Base-by-base conservation (phyloP, 2,113 vertebrate genomes). In the Dolichallabes microphthalmus region DNA sequence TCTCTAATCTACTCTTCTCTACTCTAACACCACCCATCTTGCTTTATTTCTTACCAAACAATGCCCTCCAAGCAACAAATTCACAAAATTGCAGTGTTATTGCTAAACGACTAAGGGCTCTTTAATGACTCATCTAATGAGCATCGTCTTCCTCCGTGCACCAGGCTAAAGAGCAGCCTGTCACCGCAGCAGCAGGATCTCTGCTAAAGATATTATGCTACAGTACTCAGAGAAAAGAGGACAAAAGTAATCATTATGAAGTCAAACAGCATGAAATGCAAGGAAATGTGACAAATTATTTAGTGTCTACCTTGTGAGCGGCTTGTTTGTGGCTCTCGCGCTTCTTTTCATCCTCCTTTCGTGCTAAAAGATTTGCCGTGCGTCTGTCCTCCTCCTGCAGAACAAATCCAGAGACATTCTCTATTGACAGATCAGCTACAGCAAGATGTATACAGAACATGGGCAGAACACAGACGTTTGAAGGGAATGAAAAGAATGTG, bases 311-410 rank as follows among this genome's bases (percentile, higher is more conserved):
- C 97, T 99, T 99, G 84, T 98, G 93, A 91, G 97, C 92, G 19
- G 93, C 94, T 85, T 98, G 97, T 90, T 96, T 99, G 66, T 99
- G 97, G 89, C 92, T 96, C 91, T 99, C 98, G 89, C 96, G 96
- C 93, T 96, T 98, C 95, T 96, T 98, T 89, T 99, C 98, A 92
- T 99, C 98, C 89, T 99, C 98, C 93, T 96, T 99, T 89, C 96
- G 96, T 90, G 95, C 96, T 88, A 96, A 95, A 89, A 97, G 89
- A 89, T 96, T 97, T 92, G 97, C 97, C 93, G 97, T 94, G 87
- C 97, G 97, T 92, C 97, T 96, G 94, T 99, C 98, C 96, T 99
- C 98, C 93, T 99, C 98, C 98, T 99, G 89, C 83, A 92, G 91
- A 87, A 89, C 78, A 92, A 32, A 91, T 86, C 86, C 82, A 39